Conservation (phyloP, 2,888 invertebrate species). For the Gibbula magus region DNA sequence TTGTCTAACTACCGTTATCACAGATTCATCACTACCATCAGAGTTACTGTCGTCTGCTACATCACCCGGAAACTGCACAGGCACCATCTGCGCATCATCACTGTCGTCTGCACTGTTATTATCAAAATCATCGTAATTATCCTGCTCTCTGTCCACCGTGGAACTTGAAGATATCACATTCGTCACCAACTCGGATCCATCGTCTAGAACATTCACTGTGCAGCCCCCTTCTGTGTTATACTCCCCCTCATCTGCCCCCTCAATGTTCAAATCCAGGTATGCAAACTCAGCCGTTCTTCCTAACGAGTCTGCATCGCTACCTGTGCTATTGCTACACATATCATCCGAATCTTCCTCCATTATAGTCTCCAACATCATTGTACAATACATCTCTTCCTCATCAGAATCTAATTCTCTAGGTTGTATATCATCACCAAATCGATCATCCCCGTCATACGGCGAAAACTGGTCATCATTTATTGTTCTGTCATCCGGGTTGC, state of each 20-base stretch:
- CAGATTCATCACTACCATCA: slow-evolving; percentile 48
- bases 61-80: slow-evolving; percentile 2
- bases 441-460: slow-evolving; percentile 24
- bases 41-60: slow-evolving; percentile 29
- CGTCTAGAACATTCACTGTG: slow-evolving; percentile 6
- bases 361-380: slow-evolving; percentile 60
- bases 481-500: slow-evolving; percentile 52
- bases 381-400: slow-evolving; percentile 51
- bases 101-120: not conserved
- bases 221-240: not conserved
- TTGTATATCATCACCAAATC: slow-evolving; percentile 38
- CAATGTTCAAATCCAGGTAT: slow-evolving; percentile 3
- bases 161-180: slow-evolving; percentile 10
- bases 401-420: slow-evolving; percentile 53
- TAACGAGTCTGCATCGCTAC: slow-evolving; percentile 36
- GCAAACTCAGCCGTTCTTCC: not conserved
- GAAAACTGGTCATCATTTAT: slow-evolving; percentile 41
- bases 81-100: slow-evolving; percentile 10
- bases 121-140: not conserved
- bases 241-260: not conserved
- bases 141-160: not conserved
- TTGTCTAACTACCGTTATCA: slow-evolving; percentile 51
- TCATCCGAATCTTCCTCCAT: slow-evolving; percentile 66
- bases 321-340: slow-evolving; percentile 40
- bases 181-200: slow-evolving; percentile 10